These are phyloP conservation scores for Hirtodrosophila histrioides DNA, from an alignment of 2,888 invertebrate species.

Conservation along the genomic window DNA sequence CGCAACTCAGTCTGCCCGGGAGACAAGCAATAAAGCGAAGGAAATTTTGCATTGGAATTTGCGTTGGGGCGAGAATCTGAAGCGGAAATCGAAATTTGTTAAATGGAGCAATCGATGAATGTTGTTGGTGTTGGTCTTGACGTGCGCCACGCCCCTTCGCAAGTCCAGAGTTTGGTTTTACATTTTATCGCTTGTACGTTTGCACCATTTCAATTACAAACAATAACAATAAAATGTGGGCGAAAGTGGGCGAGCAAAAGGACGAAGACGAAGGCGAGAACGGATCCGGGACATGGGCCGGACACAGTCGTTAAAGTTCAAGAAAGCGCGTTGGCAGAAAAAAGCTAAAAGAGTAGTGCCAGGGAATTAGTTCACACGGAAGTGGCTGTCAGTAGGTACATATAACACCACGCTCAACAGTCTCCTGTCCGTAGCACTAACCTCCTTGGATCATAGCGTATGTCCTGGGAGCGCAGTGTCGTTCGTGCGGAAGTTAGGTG, in stretches of 20 bases:
- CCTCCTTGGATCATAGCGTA: conserved; percentile 3
- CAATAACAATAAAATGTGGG: conserved; percentile 76
- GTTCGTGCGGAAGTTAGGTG: conserved; percentile 74
- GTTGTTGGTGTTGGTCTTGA: conserved; percentile 38
- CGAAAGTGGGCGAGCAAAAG: conserved; percentile 7
- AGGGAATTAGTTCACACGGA: conserved; percentile 79
- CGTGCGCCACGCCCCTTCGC: conserved; percentile 14
- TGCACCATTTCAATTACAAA: conserved; percentile 82
- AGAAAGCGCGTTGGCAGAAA: conserved; percentile 58
- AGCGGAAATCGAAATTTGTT: conserved; percentile 81
- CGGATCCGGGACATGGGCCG: conserved; percentile 10
- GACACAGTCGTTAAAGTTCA: conserved; percentile 52
- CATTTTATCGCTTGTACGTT: conserved; percentile 81
- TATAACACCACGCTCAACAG: background rate
- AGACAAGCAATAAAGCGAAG: conserved; percentile 62
- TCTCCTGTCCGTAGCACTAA: background rate
- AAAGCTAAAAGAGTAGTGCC: conserved; percentile 59
- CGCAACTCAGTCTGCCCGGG: conserved; percentile 39
- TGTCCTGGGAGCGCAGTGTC: conserved; percentile 26
- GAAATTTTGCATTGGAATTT: conserved; percentile 62
- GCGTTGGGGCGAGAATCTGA: conserved; percentile 68
- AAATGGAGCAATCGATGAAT: conserved; percentile 81
- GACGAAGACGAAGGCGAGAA: too few relatives aligned
- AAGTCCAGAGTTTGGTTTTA: conserved; percentile 65
- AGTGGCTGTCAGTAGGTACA: conserved; percentile 51